Evolutionary conservation across 2,797 vertebrate genomes (phyloP).

Genomic region (Meriones psammophilus): DNA sequence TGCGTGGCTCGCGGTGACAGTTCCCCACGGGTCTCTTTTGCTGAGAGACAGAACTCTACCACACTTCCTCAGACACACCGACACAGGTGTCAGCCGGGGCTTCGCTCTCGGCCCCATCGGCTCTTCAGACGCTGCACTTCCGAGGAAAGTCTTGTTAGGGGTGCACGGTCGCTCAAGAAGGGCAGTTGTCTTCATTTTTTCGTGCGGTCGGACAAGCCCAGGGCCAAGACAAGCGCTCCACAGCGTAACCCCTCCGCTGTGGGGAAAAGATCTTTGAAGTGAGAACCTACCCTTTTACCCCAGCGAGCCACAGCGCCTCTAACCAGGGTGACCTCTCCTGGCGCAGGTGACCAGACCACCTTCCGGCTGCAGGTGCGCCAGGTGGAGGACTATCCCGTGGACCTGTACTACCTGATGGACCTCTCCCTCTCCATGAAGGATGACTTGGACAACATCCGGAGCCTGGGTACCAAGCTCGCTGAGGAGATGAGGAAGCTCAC

Average conservation of each 20-base stretch:
- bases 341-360: constrained; percentile 92
- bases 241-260: background rate
- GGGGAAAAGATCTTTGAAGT: background rate
- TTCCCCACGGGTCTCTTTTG: background rate
- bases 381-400: constrained; percentile 98
- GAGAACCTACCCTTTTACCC: background rate
- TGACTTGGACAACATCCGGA: constrained; percentile 96
- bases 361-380: constrained; percentile 96
- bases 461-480: constrained; percentile 96
- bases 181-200: background rate
- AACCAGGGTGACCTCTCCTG: background rate
- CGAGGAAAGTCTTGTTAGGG: constrained; percentile 1
- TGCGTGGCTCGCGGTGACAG: background rate
- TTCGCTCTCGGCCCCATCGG: background rate
- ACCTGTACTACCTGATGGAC: constrained; percentile 99
- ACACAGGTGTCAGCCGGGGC: background rate
- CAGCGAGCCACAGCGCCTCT: background rate
- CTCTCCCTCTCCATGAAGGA: constrained; percentile 99
- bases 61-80: background rate
- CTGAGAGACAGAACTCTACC: background rate
- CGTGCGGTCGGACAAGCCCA: background rate
- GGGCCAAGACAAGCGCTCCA: background rate
- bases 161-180: background rate
- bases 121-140: background rate
- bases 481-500: constrained; percentile 98